phyloP scores from a whole-genome alignment of 2,888 invertebrate genomes.

The Notocelia uddmanniana region DNA sequence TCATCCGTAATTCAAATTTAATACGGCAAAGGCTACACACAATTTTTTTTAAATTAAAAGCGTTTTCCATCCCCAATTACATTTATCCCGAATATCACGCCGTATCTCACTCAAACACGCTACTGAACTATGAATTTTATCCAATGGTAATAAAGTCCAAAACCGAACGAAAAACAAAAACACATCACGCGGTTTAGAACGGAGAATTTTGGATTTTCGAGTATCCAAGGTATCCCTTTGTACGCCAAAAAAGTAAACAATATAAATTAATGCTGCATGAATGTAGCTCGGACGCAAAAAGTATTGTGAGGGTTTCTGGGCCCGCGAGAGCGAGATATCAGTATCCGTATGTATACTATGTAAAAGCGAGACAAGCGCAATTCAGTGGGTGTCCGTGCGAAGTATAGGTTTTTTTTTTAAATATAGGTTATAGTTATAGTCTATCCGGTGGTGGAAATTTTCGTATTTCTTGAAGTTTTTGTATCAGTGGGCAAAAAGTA shows the following conservation, averaged over 20 bases:
- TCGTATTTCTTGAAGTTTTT: too few species aligned
- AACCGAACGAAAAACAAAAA: not conserved
- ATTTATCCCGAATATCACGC: not conserved
- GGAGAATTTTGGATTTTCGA: not conserved
- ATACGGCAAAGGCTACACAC: too few species aligned
- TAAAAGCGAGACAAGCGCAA: too few species aligned
- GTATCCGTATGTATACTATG: too few species aligned
- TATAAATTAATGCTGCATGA: constrained; percentile 3
- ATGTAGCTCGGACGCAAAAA: not conserved
- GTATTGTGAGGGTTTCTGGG: not conserved
- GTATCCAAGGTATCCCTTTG: constrained; percentile 31
- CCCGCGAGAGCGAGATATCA: too few species aligned
- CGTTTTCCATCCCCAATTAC: not conserved
- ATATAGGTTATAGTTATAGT: too few species aligned
- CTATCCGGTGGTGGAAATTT: too few species aligned
- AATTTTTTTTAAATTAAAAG: not conserved
- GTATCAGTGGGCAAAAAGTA: too few species aligned
- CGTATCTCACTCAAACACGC: not conserved
- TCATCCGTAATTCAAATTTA: too few species aligned
- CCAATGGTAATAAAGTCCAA: not conserved
- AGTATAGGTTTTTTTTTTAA: too few species aligned
- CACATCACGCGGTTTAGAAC: not conserved
- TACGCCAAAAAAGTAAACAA: constrained; percentile 11
- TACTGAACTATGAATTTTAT: not conserved
- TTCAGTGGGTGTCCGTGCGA: too few species aligned